phyloP scores from a whole-genome alignment of 2,888 invertebrate genomes.

The Nymphalis polychloros region DNA sequence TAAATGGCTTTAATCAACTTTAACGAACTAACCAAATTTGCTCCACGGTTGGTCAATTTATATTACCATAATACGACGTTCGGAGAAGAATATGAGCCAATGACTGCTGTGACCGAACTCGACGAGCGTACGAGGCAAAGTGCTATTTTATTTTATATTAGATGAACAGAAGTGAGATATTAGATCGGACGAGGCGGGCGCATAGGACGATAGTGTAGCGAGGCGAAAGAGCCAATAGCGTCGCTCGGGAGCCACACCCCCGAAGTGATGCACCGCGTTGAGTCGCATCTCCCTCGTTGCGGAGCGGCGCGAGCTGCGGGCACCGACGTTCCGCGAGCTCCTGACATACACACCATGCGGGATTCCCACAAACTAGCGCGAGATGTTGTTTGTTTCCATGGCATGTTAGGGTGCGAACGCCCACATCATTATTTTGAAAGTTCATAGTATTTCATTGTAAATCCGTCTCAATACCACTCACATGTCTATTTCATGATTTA shows the following conservation, averaged over 20 bases:
- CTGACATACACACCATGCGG: slow-evolving; percentile 64
- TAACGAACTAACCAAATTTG: slow-evolving; percentile 82
- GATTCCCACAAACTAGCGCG: slow-evolving; percentile 74
- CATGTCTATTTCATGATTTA: slow-evolving; percentile 74
- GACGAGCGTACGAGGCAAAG: slow-evolving; percentile 43
- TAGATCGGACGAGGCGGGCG: slow-evolving; percentile 54
- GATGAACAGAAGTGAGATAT: slow-evolving; percentile 54
- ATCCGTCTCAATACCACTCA: slow-evolving; percentile 75
- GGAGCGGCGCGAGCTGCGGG: slow-evolving; percentile 45
- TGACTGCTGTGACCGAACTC: slow-evolving; percentile 56
- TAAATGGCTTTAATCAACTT: slow-evolving; percentile 83
- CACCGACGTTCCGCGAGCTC: slow-evolving; percentile 42
- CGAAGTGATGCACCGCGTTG: slow-evolving; percentile 35
- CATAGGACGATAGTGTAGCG: slow-evolving; percentile 54
- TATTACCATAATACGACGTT: slow-evolving; percentile 77
- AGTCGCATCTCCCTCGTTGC: slow-evolving; percentile 38
- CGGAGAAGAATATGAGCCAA: slow-evolving; percentile 61
- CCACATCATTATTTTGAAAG: slow-evolving; percentile 79
- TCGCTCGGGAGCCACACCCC: slow-evolving; percentile 53
- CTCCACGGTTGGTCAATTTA: slow-evolving; percentile 82
- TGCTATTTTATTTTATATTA: slow-evolving; percentile 60
- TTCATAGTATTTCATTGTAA: slow-evolving; percentile 74
- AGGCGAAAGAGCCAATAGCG: slow-evolving; percentile 56
- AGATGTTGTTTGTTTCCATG: slow-evolving; percentile 70
- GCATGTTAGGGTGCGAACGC: slow-evolving; percentile 71